Evolutionary conservation across 2,888 invertebrate genomes (phyloP).

Genomic region (Brachyopa scutellaris): DNA sequence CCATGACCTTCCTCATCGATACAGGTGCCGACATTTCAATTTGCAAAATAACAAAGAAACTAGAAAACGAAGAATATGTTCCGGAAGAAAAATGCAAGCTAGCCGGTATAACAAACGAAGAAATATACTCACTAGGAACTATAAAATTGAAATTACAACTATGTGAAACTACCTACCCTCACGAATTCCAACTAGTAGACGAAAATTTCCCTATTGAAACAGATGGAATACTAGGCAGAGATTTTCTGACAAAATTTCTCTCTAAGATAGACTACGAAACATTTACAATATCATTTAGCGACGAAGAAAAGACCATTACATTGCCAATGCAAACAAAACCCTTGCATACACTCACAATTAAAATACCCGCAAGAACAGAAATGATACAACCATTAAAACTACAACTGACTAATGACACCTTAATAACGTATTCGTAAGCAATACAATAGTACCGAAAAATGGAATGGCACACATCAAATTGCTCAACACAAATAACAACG

Average conservation of each 20-base stretch:
- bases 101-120: neutral
- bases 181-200: neutral
- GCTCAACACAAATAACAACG: neutral
- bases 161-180: neutral
- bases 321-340: conserved; percentile 17
- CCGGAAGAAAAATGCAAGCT: no score
- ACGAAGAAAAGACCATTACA: conserved; percentile 6
- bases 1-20: no score
- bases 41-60: no score
- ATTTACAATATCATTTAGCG: neutral
- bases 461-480: no score
- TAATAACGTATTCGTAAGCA: neutral
- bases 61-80: no score
- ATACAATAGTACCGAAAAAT: neutral
- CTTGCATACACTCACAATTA: neutral
- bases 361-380: neutral
- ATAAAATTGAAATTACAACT: neutral
- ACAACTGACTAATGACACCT: neutral
- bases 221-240: conserved; percentile 4
- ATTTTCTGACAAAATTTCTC: neutral
- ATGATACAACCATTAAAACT: conserved; percentile 1
- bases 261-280: conserved; percentile 3
- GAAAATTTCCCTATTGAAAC: neutral
- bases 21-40: no score
- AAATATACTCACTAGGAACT: conserved; percentile 1